Conservation (phyloP, 2,797 vertebrate genomes). For the Stomatorhinus walkeri region DNA sequence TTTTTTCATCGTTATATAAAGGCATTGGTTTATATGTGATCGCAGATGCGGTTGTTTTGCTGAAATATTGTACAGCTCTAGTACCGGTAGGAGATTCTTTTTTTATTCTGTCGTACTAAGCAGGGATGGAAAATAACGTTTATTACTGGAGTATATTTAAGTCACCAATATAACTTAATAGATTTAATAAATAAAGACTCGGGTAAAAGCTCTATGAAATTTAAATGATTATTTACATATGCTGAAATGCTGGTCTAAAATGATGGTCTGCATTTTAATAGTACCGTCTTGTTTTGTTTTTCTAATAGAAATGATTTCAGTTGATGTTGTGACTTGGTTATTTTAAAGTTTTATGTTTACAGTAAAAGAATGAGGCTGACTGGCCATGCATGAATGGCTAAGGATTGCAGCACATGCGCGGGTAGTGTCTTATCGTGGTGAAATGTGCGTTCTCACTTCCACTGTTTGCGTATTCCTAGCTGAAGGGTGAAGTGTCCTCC, state of each 20-base stretch:
- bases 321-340: neutral
- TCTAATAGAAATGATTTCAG: neutral
- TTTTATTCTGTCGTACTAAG: neutral
- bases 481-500: neutral
- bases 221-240: neutral
- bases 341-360: neutral
- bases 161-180: neutral
- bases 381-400: neutral
- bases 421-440: neutral
- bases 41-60: neutral
- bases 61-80: neutral
- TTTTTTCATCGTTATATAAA: neutral
- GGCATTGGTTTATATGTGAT: neutral
- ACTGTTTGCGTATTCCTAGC: neutral
- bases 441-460: neutral
- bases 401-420: neutral
- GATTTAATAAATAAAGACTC: neutral
- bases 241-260: neutral
- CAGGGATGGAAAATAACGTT: neutral
- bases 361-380: neutral
- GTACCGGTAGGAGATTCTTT: neutral
- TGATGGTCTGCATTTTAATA: neutral
- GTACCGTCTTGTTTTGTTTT: neutral
- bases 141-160: neutral
- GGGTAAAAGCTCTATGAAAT: neutral